Base-by-base conservation (phyloP, 1,140 invertebrate species). In the Drosophila kikkawai region DNA sequence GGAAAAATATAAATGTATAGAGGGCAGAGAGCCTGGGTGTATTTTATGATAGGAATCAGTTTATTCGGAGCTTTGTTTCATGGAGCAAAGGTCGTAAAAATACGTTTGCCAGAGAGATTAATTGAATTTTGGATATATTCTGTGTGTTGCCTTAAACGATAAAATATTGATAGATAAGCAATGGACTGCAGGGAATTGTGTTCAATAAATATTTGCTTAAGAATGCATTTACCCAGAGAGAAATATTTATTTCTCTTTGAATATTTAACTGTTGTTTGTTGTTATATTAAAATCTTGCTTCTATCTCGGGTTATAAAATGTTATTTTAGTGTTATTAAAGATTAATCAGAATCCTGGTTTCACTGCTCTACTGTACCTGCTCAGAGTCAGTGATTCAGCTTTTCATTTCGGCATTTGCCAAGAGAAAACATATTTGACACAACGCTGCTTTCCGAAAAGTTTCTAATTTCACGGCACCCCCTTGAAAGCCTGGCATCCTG, bases 341-440 rank as follows among this genome's bases (percentile, higher is more conserved):
- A 15, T 0, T 1, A 11, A 29, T 29, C 4, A n/a, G 9, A 29
- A 9, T 22, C 12, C 36, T 5, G 11, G 0, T 8, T 15, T 15
- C 26, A 26, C 26, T 26, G 12, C 17, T 0, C 2, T 29, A 47
- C 56, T 47, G 32, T 34, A 50, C 65, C 26, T 22, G 17, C 47
- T 55, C 3, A 1, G 4, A 15, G 26, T 4, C 26, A 32, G n/a
- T 44, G 15, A 19, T 19, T 55, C 34, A 6, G 51, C 42, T 39
- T 41, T 47, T n/a, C 11, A 29, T 42, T 32, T 17, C 15, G 17
- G n/a, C 12, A 39, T 55, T 37, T 55, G 47, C 58, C 82, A 79
- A 69, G 68, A 68, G 66, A 65, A 58, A 86, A 73, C 83, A 83
- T 83, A 83, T 88, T 86, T 88, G 68, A 74, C 80, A 67, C 76